phyloP scores from a whole-genome alignment of 2,888 invertebrate species.

The Elmis aenea region DNA sequence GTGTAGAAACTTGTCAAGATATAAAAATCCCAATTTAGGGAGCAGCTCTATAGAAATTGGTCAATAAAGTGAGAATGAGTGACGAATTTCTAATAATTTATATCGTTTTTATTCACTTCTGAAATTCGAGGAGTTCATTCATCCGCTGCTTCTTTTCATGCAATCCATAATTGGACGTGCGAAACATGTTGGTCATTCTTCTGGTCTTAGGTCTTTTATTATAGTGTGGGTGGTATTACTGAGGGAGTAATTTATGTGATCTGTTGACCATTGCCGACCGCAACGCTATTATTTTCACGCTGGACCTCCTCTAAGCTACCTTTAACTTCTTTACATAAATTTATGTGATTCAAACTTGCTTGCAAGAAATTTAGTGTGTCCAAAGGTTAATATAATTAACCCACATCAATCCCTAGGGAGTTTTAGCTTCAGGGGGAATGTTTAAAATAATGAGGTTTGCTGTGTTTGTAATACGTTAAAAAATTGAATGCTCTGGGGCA shows the following conservation, averaged over 20 bases:
- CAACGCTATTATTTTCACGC: conserved; percentile 19
- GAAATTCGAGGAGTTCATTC: conserved; percentile 18
- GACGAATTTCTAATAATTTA: conserved; percentile 23
- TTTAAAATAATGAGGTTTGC: too few species aligned
- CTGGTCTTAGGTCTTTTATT: conserved; percentile 9
- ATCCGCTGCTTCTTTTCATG: conserved; percentile 9
- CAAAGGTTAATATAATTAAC: too few species aligned
- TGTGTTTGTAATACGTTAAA: too few species aligned
- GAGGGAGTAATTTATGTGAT: conserved; percentile 20
- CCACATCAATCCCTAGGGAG: too few species aligned
- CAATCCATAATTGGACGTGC: conserved; percentile 19
- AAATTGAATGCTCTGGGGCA: too few species aligned
- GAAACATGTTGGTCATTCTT: conserved; percentile 17
- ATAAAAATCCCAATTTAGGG: too few species aligned
- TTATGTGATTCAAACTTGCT: conserved; percentile 10
- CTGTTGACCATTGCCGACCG: conserved; percentile 20
- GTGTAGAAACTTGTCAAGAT: too few species aligned
- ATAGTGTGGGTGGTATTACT: conserved; percentile 20
- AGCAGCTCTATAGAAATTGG: conserved; percentile 1
- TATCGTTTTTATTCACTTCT: conserved; percentile 19
- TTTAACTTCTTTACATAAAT: conserved; percentile 21
- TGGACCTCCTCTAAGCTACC: conserved; percentile 16
- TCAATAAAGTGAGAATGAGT: conserved; percentile 10
- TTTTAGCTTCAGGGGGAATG: too few species aligned
- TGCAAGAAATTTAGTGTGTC: too few species aligned